Evolutionary conservation across 2,797 vertebrate genomes (phyloP).

Genomic region (Masticophis lateralis): DNA sequence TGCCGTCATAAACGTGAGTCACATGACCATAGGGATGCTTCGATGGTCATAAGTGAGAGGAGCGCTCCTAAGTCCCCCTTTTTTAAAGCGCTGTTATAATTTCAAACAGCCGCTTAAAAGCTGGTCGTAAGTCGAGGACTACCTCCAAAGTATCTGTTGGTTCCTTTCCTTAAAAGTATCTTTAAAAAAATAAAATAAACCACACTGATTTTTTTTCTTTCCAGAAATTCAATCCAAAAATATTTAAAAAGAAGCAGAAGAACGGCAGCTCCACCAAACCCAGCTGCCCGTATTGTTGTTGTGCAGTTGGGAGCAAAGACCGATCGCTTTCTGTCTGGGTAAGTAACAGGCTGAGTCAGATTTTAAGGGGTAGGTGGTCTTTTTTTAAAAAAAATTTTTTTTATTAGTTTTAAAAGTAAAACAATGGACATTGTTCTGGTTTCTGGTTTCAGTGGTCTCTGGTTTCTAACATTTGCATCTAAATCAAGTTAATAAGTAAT

Average conservation of each 20-base stretch:
- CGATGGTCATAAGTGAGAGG: background rate
- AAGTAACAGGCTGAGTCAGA: conserved; percentile 44
- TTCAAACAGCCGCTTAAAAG: background rate
- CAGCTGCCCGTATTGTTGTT: conserved; percentile 96
- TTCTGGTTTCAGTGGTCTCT: too few relatives aligned
- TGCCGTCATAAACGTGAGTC: too few relatives aligned
- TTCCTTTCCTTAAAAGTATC: background rate
- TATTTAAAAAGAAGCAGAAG: conserved; percentile 98
- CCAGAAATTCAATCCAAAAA: conserved; percentile 99
- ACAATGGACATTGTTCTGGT: too few relatives aligned
- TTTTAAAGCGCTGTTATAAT: background rate
- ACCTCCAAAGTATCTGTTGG: background rate
- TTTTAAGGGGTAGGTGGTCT: background rate
- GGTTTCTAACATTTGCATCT: too few relatives aligned
- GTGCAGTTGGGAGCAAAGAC: conserved; percentile 97
- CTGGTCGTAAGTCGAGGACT: background rate
- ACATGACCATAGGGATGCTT: background rate
- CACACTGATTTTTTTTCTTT: conserved; percentile 23
- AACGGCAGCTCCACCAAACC: conserved; percentile 92
- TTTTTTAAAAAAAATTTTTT: too few relatives aligned
- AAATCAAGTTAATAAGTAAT: too few relatives aligned
- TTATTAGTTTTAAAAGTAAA: too few relatives aligned
- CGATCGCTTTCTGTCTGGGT: conserved; percentile 98
- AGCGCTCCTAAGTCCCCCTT: background rate
- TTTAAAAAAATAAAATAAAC: background rate